Conservation (phyloP, 1,140 invertebrate species). For the Eubasilissa regina region DNA sequence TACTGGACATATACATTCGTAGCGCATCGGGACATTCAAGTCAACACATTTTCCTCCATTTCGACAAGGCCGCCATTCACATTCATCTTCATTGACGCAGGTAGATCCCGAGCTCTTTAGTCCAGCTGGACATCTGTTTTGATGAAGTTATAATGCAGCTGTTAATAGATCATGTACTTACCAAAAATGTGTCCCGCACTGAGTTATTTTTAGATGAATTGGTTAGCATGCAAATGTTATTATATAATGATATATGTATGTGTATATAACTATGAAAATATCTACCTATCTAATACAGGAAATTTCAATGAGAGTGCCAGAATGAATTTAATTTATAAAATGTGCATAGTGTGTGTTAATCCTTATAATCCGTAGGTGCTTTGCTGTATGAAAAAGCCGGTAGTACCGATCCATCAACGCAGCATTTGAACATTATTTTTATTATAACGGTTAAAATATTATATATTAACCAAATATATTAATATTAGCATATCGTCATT, state of each 20-base stretch:
- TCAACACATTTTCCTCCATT: conserved; percentile 83
- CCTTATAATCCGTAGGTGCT: no score
- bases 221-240: conserved; percentile 30
- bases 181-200: conserved; percentile 53
- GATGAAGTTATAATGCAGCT: conserved; percentile 34
- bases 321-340: no score
- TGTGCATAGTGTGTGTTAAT: no score
- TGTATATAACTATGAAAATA: background rate
- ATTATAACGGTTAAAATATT: no score
- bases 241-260: conserved; percentile 21
- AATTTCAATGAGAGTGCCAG: no score
- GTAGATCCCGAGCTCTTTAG: conserved; percentile 75
- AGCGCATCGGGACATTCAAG: conserved; percentile 79
- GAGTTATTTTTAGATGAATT: conserved; percentile 49
- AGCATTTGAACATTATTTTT: no score
- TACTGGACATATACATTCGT: conserved; percentile 82
- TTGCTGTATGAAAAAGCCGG: no score
- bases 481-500: no score
- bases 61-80: conserved; percentile 78
- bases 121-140: conserved; percentile 81
- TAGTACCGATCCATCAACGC: no score
- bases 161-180: conserved; percentile 55
- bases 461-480: no score
- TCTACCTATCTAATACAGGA: background rate
- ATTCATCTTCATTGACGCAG: conserved; percentile 86